These are phyloP conservation scores for Paracanthobrama guichenoti DNA, from an alignment of 2,113 vertebrate genomes.

Conservation along the genomic window DNA sequence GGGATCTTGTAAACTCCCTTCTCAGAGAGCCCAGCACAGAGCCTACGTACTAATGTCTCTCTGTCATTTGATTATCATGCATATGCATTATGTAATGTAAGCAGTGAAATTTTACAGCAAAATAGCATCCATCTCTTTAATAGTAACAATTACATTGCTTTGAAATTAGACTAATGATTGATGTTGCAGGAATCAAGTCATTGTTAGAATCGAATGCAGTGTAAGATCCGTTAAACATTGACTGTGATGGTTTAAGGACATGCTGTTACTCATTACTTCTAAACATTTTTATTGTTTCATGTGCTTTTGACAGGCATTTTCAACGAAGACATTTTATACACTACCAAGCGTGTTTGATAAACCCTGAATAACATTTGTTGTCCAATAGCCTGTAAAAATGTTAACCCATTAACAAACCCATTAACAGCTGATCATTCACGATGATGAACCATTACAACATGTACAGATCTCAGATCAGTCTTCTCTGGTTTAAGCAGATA, in stretches of 20 bases:
- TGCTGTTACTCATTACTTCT: constrained; percentile 39
- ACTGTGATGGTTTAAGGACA: constrained; percentile 22
- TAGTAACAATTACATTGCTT: neutral
- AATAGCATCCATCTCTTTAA: neutral
- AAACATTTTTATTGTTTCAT: constrained; percentile 24
- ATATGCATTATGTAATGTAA: neutral
- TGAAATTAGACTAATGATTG: neutral
- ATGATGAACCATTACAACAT: constrained; percentile 24
- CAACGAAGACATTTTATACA: constrained; percentile 32
- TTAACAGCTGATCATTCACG: constrained; percentile 23
- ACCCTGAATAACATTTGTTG: constrained; percentile 38
- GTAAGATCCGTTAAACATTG: neutral
- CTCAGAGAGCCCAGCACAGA: neutral
- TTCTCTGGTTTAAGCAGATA: constrained; percentile 46
- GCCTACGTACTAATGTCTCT: neutral
- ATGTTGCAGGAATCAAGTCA: constrained; percentile 10
- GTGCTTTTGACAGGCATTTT: constrained; percentile 33
- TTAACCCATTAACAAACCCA: constrained; percentile 20
- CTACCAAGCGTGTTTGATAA: constrained; percentile 7
- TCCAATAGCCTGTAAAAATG: constrained; percentile 21
- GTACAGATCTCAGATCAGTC: constrained; percentile 52
- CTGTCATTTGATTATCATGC: neutral
- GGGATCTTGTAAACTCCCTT: neutral
- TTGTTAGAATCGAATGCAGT: neutral
- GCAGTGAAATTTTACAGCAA: neutral